phyloP scores from a whole-genome alignment of 2,113 vertebrate genomes.

The Hippolais icterina region DNA sequence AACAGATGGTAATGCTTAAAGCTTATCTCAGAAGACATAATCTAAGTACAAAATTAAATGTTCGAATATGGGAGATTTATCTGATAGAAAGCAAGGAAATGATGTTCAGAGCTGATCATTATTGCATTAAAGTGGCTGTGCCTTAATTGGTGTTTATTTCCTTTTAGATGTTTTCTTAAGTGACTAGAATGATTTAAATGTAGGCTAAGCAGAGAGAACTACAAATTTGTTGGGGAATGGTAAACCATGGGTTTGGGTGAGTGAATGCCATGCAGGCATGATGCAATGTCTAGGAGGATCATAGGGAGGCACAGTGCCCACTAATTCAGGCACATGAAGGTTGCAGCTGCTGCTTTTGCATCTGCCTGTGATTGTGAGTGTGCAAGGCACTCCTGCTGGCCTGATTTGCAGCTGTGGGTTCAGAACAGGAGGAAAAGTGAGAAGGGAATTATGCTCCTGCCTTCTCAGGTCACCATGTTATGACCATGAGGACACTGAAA shows the following conservation, averaged over 20 bases:
- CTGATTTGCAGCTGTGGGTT: not conserved
- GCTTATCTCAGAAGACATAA: slow-evolving; percentile 58
- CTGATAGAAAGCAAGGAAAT: slow-evolving; percentile 29
- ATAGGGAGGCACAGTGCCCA: not conserved
- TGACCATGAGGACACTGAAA: not conserved
- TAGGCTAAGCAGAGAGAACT: not conserved
- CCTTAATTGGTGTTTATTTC: slow-evolving; percentile 64
- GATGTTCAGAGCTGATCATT: slow-evolving; percentile 16
- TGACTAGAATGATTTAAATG: slow-evolving; percentile 6
- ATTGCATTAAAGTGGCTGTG: slow-evolving; percentile 23
- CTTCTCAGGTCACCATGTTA: not conserved
- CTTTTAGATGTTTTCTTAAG: slow-evolving; percentile 29
- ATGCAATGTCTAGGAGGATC: not conserved
- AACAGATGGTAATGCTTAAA: slow-evolving; percentile 62
- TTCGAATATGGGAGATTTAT: slow-evolving; percentile 44
- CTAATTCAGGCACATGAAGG: not conserved
- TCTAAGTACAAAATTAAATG: slow-evolving; percentile 61
- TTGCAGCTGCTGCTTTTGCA: not conserved
- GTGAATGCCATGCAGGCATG: not conserved
- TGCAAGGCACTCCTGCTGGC: not conserved
- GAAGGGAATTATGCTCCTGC: not conserved
- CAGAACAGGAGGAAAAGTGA: not conserved
- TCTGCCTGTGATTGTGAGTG: not conserved
- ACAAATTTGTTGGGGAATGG: not conserved
- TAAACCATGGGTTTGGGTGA: not conserved